Evolutionary conservation across 2,797 vertebrate species (phyloP).

Genomic region (Megaceryle alcyon): DNA sequence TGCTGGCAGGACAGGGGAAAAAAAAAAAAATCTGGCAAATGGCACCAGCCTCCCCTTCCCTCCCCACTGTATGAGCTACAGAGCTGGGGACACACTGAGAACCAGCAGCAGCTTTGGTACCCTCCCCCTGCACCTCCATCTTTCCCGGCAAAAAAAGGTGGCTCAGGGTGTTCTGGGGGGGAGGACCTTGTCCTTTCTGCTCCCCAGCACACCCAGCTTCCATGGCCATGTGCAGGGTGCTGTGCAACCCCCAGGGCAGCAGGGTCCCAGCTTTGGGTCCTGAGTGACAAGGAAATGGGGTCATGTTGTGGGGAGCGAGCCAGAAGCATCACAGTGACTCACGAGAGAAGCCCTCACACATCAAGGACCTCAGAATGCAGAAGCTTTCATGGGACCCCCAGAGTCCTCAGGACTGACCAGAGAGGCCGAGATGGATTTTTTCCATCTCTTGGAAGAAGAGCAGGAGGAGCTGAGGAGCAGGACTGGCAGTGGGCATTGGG

Average conservation of each 20-base stretch:
- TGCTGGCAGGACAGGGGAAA: not conserved
- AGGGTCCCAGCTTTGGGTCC: no score
- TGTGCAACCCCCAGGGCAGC: not conserved
- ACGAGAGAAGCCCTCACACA: accelerated
- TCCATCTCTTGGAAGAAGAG: not conserved
- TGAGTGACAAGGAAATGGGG: not conserved
- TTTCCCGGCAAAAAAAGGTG: not conserved
- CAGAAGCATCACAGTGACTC: accelerated
- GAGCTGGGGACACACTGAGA: not conserved
- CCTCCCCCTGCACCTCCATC: not conserved
- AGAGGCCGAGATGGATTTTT: not conserved
- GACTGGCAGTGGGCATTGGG: not conserved
- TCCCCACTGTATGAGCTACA: accelerated
- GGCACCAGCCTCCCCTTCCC: not conserved
- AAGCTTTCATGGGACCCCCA: not conserved
- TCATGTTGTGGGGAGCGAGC: accelerated
- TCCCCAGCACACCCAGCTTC: not conserved
- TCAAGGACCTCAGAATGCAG: not conserved
- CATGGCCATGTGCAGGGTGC: accelerated
- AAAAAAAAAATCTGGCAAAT: not conserved
- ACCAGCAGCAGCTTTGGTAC: accelerated
- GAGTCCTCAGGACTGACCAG: not conserved
- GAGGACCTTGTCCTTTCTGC: not conserved
- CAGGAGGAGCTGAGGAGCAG: not conserved
- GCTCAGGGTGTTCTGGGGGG: not conserved